Percentiles rank a stretch among this genome's conserved stretches.
Conservation (phyloP, 2,113 vertebrate species). For the Pica pica region DNA sequence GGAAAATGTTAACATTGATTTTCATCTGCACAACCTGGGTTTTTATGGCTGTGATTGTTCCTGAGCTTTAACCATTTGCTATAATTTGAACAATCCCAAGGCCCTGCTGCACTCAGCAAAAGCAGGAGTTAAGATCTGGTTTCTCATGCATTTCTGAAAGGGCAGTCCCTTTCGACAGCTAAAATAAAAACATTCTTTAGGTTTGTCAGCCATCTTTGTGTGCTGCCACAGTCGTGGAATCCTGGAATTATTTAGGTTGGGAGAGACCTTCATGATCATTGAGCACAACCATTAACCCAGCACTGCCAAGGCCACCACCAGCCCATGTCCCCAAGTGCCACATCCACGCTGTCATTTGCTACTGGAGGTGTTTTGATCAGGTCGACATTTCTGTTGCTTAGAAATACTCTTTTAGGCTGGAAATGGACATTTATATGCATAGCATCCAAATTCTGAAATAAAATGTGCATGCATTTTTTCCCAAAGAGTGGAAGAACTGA, state of each 20-base stretch:
- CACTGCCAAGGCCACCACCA: neutral
- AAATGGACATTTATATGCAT: neutral
- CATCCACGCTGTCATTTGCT: neutral
- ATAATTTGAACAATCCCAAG: constrained; percentile 12
- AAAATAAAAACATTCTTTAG: neutral
- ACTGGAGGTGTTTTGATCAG: neutral
- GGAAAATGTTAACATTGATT: constrained; percentile 67
- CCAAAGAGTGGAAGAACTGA: neutral
- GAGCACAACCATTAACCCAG: neutral
- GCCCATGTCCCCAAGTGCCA: neutral
- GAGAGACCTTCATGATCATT: neutral
- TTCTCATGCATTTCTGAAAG: constrained; percentile 16
- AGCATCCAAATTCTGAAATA: neutral
- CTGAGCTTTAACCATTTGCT: constrained; percentile 65
- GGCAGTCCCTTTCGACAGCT: constrained; percentile 5
- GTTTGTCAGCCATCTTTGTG: neutral
- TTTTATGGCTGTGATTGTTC: constrained; percentile 58
- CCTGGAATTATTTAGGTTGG: neutral
- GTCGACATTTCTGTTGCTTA: neutral
- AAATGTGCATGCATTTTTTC: neutral
- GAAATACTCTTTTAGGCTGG: neutral
- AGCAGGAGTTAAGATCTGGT: constrained; percentile 46
- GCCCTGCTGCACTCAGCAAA: neutral
- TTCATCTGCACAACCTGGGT: constrained; percentile 62
- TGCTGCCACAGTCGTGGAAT: neutral